Percentiles rank a stretch among this genome's conserved stretches.
These are phyloP conservation scores for Patella caerulea DNA, from an alignment of 2,888 invertebrate species.

Conservation along the genomic window DNA sequence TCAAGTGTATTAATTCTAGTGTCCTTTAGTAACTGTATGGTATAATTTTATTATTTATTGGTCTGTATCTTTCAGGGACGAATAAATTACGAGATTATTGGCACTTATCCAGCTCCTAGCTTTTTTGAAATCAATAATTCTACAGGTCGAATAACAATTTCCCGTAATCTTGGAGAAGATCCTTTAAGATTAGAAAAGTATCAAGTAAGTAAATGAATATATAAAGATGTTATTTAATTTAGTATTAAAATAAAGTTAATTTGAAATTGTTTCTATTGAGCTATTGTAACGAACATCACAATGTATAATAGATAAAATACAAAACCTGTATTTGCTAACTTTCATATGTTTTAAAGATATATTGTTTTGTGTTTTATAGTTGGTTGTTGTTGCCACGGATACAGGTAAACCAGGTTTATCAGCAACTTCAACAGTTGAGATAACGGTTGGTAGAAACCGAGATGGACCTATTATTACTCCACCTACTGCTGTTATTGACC, in stretches of 20 bases:
- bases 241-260: no score
- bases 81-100: conserved; percentile 50
- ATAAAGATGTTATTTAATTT: background rate
- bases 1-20: no score
- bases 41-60: no score
- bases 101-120: conserved; percentile 47
- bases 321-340: no score
- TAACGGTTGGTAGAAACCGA: conserved; percentile 57
- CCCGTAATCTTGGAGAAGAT: conserved; percentile 54
- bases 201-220: conserved; percentile 44
- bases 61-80: conserved; percentile 43
- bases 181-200: conserved; percentile 44
- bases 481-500: conserved; percentile 36
- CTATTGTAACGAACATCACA: no score
- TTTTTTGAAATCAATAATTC: conserved; percentile 60
- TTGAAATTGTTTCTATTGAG: conserved; percentile 1
- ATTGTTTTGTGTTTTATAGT: conserved; percentile 33
- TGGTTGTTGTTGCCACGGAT: conserved; percentile 62
- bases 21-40: no score
- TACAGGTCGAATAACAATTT: conserved; percentile 52
- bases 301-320: no score
- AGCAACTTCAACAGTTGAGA: conserved; percentile 42
- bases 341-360: no score
- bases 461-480: conserved; percentile 57
- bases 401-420: conserved; percentile 46